These are phyloP conservation scores for Tamias sibiricus DNA, from an alignment of 2,113 vertebrate genomes.

Conservation along the genomic window DNA sequence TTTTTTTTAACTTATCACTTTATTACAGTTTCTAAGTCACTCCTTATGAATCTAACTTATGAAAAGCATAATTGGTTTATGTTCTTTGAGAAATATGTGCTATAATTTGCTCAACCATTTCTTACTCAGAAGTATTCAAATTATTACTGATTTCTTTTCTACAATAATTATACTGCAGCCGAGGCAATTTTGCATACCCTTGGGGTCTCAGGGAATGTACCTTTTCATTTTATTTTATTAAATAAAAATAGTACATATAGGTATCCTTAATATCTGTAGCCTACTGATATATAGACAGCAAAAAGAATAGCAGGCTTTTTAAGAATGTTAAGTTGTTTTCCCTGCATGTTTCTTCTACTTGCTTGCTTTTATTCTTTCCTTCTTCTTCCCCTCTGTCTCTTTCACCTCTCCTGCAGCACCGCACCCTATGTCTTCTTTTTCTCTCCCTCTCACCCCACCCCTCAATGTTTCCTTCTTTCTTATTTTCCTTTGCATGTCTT, in stretches of 20 bases:
- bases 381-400: accelerated
- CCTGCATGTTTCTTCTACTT: background rate
- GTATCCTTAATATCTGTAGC: background rate
- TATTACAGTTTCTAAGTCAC: background rate
- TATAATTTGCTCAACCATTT: background rate
- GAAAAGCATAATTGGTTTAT: background rate
- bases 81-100: background rate
- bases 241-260: background rate
- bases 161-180: background rate
- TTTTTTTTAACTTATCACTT: background rate
- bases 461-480: too few relatives aligned
- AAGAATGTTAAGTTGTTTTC: background rate
- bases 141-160: background rate
- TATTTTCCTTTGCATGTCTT: background rate
- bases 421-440: too few relatives aligned
- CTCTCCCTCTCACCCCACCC: background rate
- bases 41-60: background rate
- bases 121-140: background rate
- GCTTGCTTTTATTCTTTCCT: background rate
- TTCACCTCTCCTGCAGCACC: background rate
- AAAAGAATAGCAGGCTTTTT: accelerated
- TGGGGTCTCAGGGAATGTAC: background rate
- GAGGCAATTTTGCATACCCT: background rate
- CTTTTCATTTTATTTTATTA: background rate
- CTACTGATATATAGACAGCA: background rate